phyloP scores from a whole-genome alignment of 2,113 vertebrate species.

The Cyanoliseus patagonus region DNA sequence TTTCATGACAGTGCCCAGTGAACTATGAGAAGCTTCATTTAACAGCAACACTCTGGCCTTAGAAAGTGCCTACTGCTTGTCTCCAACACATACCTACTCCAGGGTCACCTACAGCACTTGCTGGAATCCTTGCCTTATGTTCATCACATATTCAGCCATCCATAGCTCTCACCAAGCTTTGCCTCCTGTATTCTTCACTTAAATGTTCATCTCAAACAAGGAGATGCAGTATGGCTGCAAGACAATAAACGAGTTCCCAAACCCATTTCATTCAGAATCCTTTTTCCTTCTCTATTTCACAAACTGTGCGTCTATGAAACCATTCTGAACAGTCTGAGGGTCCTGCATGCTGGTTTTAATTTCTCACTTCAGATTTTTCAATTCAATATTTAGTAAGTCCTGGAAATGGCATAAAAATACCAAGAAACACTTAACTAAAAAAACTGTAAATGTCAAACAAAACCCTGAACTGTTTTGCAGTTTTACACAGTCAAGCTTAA shows the following conservation, averaged over 20 bases:
- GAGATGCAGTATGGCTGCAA: not conserved
- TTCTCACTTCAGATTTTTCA: not conserved
- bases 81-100: accelerated
- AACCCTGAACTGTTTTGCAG: not conserved
- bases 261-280: not conserved
- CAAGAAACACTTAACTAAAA: not conserved
- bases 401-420: not conserved
- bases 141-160: accelerated
- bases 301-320: not conserved
- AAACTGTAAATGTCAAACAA: not conserved
- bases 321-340: not conserved
- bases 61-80: accelerated
- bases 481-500: not conserved
- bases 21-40: accelerated
- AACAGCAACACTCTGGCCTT: not conserved
- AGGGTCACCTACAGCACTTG: not conserved
- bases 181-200: not conserved
- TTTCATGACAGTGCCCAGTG: not conserved
- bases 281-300: not conserved
- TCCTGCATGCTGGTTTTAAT: not conserved
- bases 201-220: not conserved
- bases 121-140: accelerated
- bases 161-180: not conserved
- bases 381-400: not conserved
- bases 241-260: not conserved